These are phyloP conservation scores for Helicoverpa assulta DNA, from an alignment of 2,888 invertebrate species.

Conservation along the genomic window DNA sequence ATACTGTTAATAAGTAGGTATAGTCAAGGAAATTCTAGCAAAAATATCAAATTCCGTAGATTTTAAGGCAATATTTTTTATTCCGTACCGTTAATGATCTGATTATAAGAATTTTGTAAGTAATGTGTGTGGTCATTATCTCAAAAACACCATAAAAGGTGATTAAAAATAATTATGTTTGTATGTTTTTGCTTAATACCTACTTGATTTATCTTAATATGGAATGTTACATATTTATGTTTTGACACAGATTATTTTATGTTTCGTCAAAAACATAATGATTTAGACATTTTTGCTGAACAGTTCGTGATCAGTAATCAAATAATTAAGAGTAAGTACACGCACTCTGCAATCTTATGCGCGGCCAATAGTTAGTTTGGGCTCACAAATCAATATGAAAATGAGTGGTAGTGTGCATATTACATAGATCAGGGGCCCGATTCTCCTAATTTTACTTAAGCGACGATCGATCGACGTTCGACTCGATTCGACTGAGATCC, in stretches of 20 bases:
- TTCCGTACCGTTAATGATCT: slow-evolving; percentile 19
- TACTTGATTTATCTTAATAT: not conserved
- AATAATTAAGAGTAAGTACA: too few species aligned
- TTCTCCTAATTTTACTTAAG: too few species aligned
- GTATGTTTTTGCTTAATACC: slow-evolving; percentile 11
- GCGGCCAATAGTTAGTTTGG: too few species aligned
- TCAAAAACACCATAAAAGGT: slow-evolving; percentile 25
- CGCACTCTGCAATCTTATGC: too few species aligned
- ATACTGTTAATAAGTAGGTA: slow-evolving; percentile 31
- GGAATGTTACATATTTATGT: not conserved
- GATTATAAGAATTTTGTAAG: slow-evolving; percentile 1
- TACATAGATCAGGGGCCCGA: too few species aligned
- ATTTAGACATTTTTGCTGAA: too few species aligned
- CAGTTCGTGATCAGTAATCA: too few species aligned
- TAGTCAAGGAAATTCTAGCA: slow-evolving; percentile 25
- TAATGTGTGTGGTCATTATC: slow-evolving; percentile 20
- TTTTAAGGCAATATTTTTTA: slow-evolving; percentile 4
- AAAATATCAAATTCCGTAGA: slow-evolving; percentile 15
- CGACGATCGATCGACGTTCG: too few species aligned
- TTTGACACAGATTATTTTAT: not conserved
- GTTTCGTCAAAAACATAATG: not conserved
- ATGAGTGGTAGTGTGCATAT: too few species aligned
- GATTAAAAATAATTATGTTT: slow-evolving; percentile 2
- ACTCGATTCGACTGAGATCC: too few species aligned
- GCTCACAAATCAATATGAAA: too few species aligned